Conservation (phyloP, 2,113 vertebrate species). For the Peromyscus polionotus region DNA sequence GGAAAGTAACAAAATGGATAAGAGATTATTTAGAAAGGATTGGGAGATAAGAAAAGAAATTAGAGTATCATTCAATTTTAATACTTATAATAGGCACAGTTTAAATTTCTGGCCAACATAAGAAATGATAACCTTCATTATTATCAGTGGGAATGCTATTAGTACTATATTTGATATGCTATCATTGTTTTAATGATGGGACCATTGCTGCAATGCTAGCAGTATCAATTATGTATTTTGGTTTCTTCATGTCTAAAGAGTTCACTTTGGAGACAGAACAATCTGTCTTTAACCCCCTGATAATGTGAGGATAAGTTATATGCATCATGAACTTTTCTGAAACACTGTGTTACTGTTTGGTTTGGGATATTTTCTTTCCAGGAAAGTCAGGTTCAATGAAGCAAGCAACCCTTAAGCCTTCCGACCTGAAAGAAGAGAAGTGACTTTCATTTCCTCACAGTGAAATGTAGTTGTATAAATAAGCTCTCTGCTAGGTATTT, state of each 20-base stretch:
- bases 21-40: background rate
- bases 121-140: background rate
- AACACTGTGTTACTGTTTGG: constrained; percentile 80
- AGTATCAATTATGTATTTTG: constrained; percentile 41
- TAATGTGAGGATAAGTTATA: constrained; percentile 78
- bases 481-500: constrained; percentile 75
- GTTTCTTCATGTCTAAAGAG: constrained; percentile 42
- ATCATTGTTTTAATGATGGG: background rate
- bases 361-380: constrained; percentile 77
- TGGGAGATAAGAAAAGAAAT: background rate
- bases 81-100: background rate
- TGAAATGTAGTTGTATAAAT: constrained; percentile 70
- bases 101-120: constrained; percentile 32
- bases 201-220: background rate
- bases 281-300: constrained; percentile 28
- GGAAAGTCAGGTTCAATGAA: constrained; percentile 75
- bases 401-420: constrained; percentile 80
- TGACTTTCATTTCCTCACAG: constrained; percentile 75
- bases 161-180: background rate
- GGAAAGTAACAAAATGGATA: background rate
- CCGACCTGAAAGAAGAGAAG: constrained; percentile 73
- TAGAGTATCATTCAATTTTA: background rate
- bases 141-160: background rate
- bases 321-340: constrained; percentile 82
- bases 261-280: background rate